Percentiles rank a stretch among this genome's conserved stretches.
Conservation (phyloP, 2,888 invertebrate genomes). For the Caenorhabditis wallacei region DNA sequence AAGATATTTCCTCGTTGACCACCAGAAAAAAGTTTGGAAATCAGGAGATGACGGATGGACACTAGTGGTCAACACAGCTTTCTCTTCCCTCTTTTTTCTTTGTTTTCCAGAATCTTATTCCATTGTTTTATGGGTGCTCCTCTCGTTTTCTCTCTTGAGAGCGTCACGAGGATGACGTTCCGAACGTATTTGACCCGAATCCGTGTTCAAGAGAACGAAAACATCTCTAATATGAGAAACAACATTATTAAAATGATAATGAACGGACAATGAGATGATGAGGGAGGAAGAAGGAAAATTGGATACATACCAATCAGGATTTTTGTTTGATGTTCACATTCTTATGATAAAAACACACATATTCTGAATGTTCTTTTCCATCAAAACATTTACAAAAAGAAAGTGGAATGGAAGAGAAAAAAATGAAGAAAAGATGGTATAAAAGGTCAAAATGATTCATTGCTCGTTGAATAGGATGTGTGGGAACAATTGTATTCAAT, state of each 20-base stretch:
- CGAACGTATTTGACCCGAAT: constrained; percentile 56
- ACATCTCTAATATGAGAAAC: constrained; percentile 39
- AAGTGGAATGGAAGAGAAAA: not conserved
- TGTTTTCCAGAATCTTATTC: constrained; percentile 14
- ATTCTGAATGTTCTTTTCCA: constrained; percentile 17
- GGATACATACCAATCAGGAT: constrained; percentile 24
- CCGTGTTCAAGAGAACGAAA: constrained; percentile 27
- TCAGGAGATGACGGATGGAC: constrained; percentile 23
- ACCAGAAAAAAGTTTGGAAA: constrained; percentile 45
- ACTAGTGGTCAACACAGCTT: constrained; percentile 27
- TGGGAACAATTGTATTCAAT: not conserved
- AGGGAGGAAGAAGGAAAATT: not conserved
- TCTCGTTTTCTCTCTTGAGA: not conserved
- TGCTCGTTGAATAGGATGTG: constrained; percentile 33
- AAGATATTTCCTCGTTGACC: constrained; percentile 40
- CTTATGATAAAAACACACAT: constrained; percentile 29
- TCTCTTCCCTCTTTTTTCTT: not conserved
- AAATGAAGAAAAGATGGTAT: constrained; percentile 1
- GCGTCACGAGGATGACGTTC: constrained; percentile 59
- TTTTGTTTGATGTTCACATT: constrained; percentile 10
- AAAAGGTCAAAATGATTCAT: constrained; percentile 42
- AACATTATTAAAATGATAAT: constrained; percentile 23
- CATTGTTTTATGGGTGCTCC: constrained; percentile 47
- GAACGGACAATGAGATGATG: constrained; percentile 1
- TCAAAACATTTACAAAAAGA: constrained; percentile 4